Evolutionary conservation across 2,888 invertebrate species (phyloP), one percentile per base, ranked within the genome.

Genomic region (Eupelmus urozonus): DNA sequence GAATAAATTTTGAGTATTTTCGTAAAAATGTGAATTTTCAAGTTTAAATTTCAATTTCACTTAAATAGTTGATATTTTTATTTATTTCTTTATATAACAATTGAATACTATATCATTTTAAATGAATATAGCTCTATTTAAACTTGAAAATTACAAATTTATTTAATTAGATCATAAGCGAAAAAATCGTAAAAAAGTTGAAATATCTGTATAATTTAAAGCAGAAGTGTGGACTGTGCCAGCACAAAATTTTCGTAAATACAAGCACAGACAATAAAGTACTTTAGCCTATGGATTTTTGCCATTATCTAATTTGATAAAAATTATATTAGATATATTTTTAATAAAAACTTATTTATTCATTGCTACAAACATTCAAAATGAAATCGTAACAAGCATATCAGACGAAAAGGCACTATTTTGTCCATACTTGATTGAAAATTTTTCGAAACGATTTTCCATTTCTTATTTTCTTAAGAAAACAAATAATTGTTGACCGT

Each of bases 201-300:
- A 34, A 9, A 59, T 29, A 51, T 40, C 23, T 70, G 20, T 42
- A 29, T 18, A 29, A 25, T 51, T 60, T 27, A n/a, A n/a, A 25
- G 16, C 16, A 45, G 2, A 59, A 27, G n/a, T 9, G n/a, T n/a
- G 27, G 27, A 51, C 74, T 49, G 55, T 66, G 59, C 66, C 25
- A 66, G 74, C 74, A 75, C 66, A 75, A 75, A 66, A 34, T 34
- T 27, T 55, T 25, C n/a, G 4, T 51, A 40, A 67, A 51, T 20
- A 42, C 25, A 53, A 63, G 53, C 63, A 63, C 63, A 63, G 72
- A 71, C 55, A 53, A 40, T 53, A 62, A 59, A 62, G 51, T 62
- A 51, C 18, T 70, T 42, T 45, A 18, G 20, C n/a, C 20, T 57
- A 69, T 29, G 53, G 67, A 67, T n/a, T 66, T n/a, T n/a, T n/a